A percentile compares a stretch with the other conserved stretches of the same genome.
These are phyloP conservation scores for Drosophila kepulauana DNA, from an alignment of 1,140 invertebrate genomes.

Conservation along the genomic window DNA sequence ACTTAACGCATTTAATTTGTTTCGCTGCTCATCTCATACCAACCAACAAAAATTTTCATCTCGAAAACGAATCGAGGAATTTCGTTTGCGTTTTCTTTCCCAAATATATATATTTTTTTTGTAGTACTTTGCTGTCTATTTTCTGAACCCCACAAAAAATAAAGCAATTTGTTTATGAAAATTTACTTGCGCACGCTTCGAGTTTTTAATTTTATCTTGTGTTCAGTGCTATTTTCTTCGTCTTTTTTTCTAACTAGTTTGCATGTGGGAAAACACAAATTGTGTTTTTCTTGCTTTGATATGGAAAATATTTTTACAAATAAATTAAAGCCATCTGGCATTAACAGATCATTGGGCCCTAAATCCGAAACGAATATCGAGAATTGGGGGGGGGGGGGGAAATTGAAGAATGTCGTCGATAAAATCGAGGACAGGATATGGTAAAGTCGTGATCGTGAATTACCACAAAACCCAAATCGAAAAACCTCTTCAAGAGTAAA, in stretches of 20 bases:
- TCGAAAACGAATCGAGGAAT: slow-evolving; percentile 4
- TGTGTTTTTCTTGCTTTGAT: slow-evolving; percentile 72
- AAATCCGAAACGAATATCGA: not conserved
- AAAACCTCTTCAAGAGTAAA: slow-evolving; percentile 1
- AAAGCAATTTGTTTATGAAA: slow-evolving; percentile 51
- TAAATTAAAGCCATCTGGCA: slow-evolving; percentile 79
- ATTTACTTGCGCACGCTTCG: slow-evolving; percentile 49
- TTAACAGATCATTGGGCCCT: slow-evolving; percentile 54
- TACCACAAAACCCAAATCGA: slow-evolving; percentile 28
- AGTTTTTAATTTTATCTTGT: slow-evolving; percentile 47
- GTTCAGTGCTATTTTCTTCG: not conserved
- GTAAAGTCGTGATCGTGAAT: slow-evolving; percentile 26
- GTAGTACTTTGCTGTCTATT: slow-evolving; percentile 14
- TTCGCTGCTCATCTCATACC: slow-evolving; percentile 27
- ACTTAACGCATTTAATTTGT: slow-evolving; percentile 49
- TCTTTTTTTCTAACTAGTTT: slow-evolving; percentile 50
- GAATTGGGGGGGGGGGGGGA: not conserved
- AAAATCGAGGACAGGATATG: slow-evolving; percentile 32
- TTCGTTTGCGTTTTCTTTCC: not conserved
- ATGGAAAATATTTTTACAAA: slow-evolving; percentile 78
- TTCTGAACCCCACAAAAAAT: slow-evolving; percentile 9
- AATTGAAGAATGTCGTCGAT: not conserved
- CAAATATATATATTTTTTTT: slow-evolving; percentile 10
- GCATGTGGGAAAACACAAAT: slow-evolving; percentile 57
- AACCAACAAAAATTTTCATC: slow-evolving; percentile 11